Conservation (phyloP, 2,113 vertebrate genomes). For the Acanthisitta chloris region DNA sequence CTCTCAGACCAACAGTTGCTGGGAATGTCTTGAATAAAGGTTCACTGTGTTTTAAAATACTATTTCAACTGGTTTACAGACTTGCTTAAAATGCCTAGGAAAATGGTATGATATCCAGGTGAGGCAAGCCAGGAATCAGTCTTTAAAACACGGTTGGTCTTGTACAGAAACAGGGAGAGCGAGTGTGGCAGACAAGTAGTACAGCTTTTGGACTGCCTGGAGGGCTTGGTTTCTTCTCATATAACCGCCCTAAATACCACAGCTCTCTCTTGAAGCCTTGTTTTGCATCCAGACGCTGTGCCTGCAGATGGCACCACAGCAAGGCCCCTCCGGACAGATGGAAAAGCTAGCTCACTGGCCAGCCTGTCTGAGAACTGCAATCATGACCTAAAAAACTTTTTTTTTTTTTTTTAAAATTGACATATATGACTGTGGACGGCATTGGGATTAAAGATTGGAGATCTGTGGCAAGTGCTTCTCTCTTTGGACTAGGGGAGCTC, state of each 20-base stretch:
- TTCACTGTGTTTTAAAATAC: not conserved
- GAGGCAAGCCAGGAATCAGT: not conserved
- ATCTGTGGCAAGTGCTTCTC: not conserved
- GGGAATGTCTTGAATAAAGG: not conserved
- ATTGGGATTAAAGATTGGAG: not conserved
- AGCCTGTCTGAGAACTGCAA: not conserved
- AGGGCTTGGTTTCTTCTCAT: not conserved
- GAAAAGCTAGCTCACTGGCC: not conserved
- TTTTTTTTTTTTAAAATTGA: not conserved
- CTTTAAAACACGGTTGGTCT: not conserved
- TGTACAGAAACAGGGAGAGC: not conserved
- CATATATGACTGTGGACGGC: not conserved
- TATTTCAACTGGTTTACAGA: not conserved
- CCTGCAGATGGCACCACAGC: conserved; percentile 49
- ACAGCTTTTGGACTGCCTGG: not conserved
- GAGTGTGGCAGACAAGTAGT: not conserved
- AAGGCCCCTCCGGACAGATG: not conserved
- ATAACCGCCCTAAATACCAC: not conserved
- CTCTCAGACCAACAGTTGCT: not conserved
- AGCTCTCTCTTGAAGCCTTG: not conserved
- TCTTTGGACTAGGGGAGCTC: not conserved
- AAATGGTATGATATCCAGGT: rapidly evolving
- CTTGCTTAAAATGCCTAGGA: not conserved
- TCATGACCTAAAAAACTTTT: not conserved
- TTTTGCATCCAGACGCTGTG: not conserved